Conservation (phyloP, 2,888 invertebrate species). For the Drosophila neonasuta region DNA sequence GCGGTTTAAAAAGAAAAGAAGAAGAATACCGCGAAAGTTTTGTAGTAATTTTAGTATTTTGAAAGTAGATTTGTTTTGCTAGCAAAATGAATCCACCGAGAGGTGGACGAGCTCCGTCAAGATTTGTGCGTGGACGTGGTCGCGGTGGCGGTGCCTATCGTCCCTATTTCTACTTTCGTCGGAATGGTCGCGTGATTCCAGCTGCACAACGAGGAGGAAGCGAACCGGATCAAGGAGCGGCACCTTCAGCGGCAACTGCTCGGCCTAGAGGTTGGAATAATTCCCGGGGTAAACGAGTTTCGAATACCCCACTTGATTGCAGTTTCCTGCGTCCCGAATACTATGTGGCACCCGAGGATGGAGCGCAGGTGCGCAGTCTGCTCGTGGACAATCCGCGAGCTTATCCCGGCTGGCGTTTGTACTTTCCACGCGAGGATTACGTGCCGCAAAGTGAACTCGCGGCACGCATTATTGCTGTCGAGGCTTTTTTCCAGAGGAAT, state of each 20-base stretch:
- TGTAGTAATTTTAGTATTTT: not conserved
- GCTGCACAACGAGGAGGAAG: constrained; percentile 53
- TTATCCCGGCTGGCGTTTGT: constrained; percentile 89
- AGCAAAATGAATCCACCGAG: constrained; percentile 62
- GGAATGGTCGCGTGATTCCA: constrained; percentile 77
- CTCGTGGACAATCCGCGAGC: constrained; percentile 70
- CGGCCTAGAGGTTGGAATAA: constrained; percentile 57
- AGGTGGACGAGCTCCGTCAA: constrained; percentile 50
- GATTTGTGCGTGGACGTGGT: constrained; percentile 71
- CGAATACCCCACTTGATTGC: constrained; percentile 43
- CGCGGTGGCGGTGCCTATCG: constrained; percentile 70
- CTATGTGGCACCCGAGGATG: constrained; percentile 70
- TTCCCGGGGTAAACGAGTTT: constrained; percentile 18
- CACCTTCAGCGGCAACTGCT: not conserved
- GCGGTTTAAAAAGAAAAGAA: not conserved
- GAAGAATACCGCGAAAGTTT: constrained; percentile 29
- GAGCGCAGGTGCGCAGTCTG: constrained; percentile 60
- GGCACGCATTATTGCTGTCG: constrained; percentile 83
- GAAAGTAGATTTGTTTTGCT: constrained; percentile 3
- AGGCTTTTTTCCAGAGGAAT: constrained; percentile 83
- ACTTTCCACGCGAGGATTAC: constrained; percentile 87
- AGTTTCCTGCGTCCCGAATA: constrained; percentile 72
- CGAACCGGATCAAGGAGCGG: not conserved
- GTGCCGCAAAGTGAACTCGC: constrained; percentile 83
- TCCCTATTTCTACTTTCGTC: constrained; percentile 78